Percentiles rank a stretch among this genome's conserved stretches.
These are phyloP conservation scores for Keiferia lycopersicella DNA, from an alignment of 2,888 invertebrate species.

Conservation along the genomic window DNA sequence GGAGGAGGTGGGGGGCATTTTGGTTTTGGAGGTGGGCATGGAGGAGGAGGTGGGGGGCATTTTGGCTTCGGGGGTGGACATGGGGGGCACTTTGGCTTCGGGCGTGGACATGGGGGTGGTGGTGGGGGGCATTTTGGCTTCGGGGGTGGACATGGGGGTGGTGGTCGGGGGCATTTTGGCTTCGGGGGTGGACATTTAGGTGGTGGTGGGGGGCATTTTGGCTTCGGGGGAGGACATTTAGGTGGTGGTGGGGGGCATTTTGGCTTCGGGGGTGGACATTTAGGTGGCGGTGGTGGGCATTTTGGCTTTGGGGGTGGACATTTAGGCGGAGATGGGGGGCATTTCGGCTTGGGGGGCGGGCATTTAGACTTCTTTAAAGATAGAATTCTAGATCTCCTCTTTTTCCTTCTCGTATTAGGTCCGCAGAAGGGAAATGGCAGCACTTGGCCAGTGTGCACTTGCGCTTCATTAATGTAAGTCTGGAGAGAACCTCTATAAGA, in stretches of 20 bases:
- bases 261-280: neutral
- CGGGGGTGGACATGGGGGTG: neutral
- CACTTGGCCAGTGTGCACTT: neutral
- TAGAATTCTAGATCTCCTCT: neutral
- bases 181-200: neutral
- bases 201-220: neutral
- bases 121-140: neutral
- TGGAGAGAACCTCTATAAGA: neutral
- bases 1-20: neutral
- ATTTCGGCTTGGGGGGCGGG: neutral
- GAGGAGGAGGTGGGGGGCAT: neutral
- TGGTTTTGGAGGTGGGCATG: neutral
- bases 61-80: neutral
- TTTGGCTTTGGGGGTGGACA: neutral
- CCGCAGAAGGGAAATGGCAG: neutral
- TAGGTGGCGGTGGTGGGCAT: neutral
- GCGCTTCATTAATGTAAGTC: neutral
- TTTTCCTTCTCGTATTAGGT: neutral
- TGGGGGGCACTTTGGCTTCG: neutral
- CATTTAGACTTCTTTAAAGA: neutral
- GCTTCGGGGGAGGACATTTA: neutral
- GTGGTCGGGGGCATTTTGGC: neutral
- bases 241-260: neutral
- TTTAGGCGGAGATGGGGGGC: neutral
- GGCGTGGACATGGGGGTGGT: neutral